phyloP scores from a whole-genome alignment of 2,888 invertebrate genomes.

The Drosophila flavopinicola region DNA sequence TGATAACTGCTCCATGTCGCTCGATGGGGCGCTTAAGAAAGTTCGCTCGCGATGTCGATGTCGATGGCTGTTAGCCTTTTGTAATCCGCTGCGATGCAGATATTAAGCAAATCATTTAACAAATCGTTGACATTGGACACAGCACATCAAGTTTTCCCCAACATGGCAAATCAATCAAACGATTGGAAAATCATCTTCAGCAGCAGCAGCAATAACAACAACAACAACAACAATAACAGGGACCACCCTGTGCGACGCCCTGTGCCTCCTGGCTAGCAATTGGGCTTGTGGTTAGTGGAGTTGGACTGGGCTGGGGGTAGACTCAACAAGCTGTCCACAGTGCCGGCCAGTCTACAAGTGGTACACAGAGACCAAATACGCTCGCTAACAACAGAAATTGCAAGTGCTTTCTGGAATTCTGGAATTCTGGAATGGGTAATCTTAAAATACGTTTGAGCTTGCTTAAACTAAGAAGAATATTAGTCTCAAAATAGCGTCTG shows the following conservation, averaged over 20 bases:
- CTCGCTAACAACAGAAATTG: too few relatives aligned
- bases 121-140: slow-evolving; percentile 43
- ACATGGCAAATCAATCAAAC: slow-evolving; percentile 64
- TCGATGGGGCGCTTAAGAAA: slow-evolving; percentile 36
- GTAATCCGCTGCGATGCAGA: slow-evolving; percentile 44
- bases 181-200: slow-evolving; percentile 41
- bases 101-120: slow-evolving; percentile 60
- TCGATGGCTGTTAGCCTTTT: slow-evolving; percentile 42
- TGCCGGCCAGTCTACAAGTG: slow-evolving; percentile 64
- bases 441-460: too few relatives aligned
- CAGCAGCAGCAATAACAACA: slow-evolving; percentile 20
- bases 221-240: not conserved
- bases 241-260: slow-evolving; percentile 66
- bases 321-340: slow-evolving; percentile 31
- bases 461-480: too few relatives aligned
- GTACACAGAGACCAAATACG: not conserved
- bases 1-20: too few relatives aligned
- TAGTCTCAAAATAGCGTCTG: too few relatives aligned
- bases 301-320: slow-evolving; percentile 24
- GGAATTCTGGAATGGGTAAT: too few relatives aligned
- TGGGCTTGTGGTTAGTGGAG: slow-evolving; percentile 14
- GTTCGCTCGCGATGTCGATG: too few relatives aligned
- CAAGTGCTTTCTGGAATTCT: too few relatives aligned
- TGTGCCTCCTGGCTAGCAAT: slow-evolving; percentile 19
- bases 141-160: slow-evolving; percentile 4